These are phyloP conservation scores for Pseudomugil gertrudae DNA, from an alignment of 2,797 vertebrate species.

Conservation along the genomic window DNA sequence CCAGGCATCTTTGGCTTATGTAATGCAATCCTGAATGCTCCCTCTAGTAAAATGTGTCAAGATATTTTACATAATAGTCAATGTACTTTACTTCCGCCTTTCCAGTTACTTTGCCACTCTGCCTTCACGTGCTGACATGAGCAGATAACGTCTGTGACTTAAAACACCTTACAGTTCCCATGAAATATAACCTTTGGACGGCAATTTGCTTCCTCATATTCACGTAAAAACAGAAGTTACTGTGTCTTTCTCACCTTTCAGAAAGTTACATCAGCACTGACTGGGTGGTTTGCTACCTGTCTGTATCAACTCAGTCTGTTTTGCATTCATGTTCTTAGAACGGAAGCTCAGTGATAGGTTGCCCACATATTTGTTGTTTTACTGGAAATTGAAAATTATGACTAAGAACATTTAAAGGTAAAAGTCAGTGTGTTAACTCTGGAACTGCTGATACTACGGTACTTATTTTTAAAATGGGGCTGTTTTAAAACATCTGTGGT, in stretches of 20 bases:
- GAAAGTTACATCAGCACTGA: not conserved
- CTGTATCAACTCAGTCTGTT: not conserved
- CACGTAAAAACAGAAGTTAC: not conserved
- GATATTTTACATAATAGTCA: not conserved
- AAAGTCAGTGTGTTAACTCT: too few species aligned
- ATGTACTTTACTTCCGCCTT: not conserved
- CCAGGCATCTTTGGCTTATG: constrained; percentile 22
- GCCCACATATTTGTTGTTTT: too few species aligned
- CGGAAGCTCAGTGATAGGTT: too few species aligned
- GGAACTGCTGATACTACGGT: too few species aligned
- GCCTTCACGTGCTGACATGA: not conserved
- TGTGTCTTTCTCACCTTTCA: not conserved
- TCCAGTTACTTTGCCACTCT: not conserved
- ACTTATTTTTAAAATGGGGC: too few species aligned
- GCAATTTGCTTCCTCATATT: not conserved
- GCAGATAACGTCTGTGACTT: not conserved
- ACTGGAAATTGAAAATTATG: too few species aligned
- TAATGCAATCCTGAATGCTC: not conserved
- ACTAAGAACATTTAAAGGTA: too few species aligned
- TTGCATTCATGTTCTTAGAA: not conserved
- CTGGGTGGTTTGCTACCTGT: not conserved
- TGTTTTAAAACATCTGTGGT: too few species aligned
- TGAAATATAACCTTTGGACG: not conserved
- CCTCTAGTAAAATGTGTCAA: not conserved
- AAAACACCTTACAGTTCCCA: not conserved